Evolutionary conservation across 2,888 invertebrate genomes (phyloP).

Genomic region (Hymenopus coronatus): DNA sequence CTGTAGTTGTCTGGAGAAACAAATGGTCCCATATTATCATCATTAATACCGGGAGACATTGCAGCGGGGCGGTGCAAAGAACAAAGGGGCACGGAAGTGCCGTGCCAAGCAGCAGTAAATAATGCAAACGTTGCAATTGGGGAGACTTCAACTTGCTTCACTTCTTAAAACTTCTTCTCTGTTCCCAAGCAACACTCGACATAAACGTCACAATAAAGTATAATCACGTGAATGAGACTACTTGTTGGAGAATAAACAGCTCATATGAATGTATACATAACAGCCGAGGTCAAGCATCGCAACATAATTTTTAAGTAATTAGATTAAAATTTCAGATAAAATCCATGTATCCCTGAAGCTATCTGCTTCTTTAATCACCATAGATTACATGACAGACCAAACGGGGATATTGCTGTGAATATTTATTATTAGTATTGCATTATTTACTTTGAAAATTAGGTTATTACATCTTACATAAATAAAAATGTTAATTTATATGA

Average conservation of each 20-base stretch:
- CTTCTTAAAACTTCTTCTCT: neutral
- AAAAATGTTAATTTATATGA: too few species aligned
- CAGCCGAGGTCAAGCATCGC: neutral
- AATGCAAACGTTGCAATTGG: neutral
- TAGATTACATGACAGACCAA: too few species aligned
- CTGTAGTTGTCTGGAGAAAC: neutral
- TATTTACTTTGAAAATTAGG: too few species aligned
- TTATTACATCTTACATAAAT: too few species aligned
- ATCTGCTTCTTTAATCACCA: too few species aligned
- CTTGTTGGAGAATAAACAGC: neutral
- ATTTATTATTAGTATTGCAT: too few species aligned
- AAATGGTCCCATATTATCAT: neutral
- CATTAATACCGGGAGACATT: neutral
- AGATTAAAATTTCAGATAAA: too few species aligned
- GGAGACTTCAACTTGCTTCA: neutral
- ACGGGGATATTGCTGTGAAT: too few species aligned
- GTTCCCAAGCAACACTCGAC: neutral
- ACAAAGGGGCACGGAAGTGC: neutral
- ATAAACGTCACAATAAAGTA: neutral
- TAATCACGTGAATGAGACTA: neutral
- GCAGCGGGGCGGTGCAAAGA: neutral
- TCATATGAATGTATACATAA: neutral
- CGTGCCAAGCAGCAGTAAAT: neutral
- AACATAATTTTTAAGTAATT: too few species aligned
- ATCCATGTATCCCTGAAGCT: too few species aligned